Conservation (phyloP, 2,888 invertebrate genomes). For the Malacosoma neustria region DNA sequence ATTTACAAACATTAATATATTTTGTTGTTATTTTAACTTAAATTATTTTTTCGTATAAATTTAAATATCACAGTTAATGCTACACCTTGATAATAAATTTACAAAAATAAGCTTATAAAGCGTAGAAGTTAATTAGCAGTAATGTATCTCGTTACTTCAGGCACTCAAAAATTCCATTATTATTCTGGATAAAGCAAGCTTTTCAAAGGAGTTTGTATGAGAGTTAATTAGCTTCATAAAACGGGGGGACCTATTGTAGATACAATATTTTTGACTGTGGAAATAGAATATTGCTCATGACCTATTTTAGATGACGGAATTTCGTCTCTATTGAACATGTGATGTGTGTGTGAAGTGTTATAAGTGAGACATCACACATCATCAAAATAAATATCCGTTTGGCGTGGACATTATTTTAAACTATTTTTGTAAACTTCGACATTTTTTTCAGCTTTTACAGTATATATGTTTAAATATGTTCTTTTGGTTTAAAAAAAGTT, state of each 20-base stretch:
- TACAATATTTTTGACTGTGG: conserved; percentile 2
- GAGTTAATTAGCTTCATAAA: conserved; percentile 4
- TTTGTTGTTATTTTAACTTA: no score
- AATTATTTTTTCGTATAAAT: no score
- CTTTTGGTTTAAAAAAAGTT: no score
- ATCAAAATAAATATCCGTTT: neutral
- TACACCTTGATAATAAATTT: neutral
- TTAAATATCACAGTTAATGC: neutral
- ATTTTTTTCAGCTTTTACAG: no score
- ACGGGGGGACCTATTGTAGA: conserved; percentile 4
- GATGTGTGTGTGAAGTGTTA: neutral
- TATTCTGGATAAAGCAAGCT: neutral
- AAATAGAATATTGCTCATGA: conserved; percentile 13
- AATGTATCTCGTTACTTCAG: neutral
- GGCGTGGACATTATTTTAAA: conserved; percentile 11
- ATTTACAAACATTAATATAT: no score
- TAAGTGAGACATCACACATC: neutral
- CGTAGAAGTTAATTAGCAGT: neutral
- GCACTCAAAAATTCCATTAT: neutral
- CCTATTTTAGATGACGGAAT: conserved; percentile 11
- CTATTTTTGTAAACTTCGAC: no score
- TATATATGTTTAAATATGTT: no score
- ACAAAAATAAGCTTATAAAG: neutral
- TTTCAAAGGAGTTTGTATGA: neutral
- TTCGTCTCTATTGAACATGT: neutral